phyloP scores from a whole-genome alignment of 2,888 invertebrate species.

The Cataglyphis albicans region DNA sequence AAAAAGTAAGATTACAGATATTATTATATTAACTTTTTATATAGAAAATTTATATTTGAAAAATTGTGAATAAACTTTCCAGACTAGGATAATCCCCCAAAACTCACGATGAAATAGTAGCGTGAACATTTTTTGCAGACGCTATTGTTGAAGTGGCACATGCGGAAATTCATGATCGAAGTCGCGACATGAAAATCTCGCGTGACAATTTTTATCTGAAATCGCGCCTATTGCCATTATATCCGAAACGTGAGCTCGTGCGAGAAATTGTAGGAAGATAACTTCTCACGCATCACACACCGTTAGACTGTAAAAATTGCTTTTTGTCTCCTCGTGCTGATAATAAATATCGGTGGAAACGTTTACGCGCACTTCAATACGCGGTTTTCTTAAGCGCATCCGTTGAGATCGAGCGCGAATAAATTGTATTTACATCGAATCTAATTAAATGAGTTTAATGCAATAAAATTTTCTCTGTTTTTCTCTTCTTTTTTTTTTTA shows the following conservation, averaged over 20 bases:
- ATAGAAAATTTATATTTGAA: neutral
- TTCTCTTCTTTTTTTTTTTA: too few species aligned
- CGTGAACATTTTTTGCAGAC: neutral
- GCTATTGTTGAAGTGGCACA: conserved; percentile 16
- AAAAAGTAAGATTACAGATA: neutral
- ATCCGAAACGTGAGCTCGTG: conserved; percentile 52
- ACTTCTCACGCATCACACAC: conserved; percentile 31
- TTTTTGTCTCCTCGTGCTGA: conserved; percentile 7
- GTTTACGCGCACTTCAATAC: neutral
- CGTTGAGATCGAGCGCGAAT: conserved; percentile 1
- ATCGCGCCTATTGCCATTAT: conserved; percentile 57
- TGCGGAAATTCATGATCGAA: conserved; percentile 39
- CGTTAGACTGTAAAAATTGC: conserved; percentile 40
- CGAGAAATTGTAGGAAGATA: conserved; percentile 49
- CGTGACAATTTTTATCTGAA: conserved; percentile 65
- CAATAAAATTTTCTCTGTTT: neutral
- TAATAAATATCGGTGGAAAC: conserved; percentile 25
- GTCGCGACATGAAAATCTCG: conserved; percentile 48
- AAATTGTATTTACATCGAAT: conserved; percentile 16
- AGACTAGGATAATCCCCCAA: too few species aligned
- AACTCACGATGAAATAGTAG: neutral
- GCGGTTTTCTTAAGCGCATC: neutral
- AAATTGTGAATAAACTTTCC: conserved; percentile 2
- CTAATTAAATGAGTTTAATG: neutral
- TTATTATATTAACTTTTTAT: neutral